Evolutionary conservation across 1,140 invertebrate species (phyloP).

Genomic region (Campoletis sonorensis): DNA sequence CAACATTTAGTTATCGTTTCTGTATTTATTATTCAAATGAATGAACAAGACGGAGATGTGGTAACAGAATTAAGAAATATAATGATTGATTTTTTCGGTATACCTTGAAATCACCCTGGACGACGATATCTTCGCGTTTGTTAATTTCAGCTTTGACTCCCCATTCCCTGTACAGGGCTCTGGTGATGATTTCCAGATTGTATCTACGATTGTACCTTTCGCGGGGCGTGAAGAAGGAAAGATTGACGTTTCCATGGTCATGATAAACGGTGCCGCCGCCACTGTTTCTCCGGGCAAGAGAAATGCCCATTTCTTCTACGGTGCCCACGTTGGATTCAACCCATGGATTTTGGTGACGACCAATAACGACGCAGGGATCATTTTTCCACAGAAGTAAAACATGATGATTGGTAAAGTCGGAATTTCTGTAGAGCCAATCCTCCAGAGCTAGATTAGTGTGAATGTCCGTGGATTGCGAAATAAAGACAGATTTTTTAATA

Average conservation of each 20-base stretch:
- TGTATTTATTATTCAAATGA: too few species aligned
- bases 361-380: conserved; percentile 95
- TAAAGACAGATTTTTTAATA: conserved; percentile 90
- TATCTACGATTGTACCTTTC: conserved; percentile 88
- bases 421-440: conserved; percentile 94
- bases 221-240: conserved; percentile 91
- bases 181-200: conserved; percentile 90
- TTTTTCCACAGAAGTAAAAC: conserved; percentile 94
- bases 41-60: too few species aligned
- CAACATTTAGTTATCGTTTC: too few species aligned
- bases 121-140: conserved; percentile 88
- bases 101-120: conserved; percentile 90
- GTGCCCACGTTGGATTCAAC: conserved; percentile 88
- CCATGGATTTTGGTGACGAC: conserved; percentile 98
- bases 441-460: conserved; percentile 95
- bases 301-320: conserved; percentile 80
- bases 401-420: conserved; percentile 88
- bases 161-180: conserved; percentile 88
- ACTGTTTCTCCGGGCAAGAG: conserved; percentile 91
- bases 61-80: too few species aligned
- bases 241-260: conserved; percentile 94
- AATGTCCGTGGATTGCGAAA: conserved; percentile 93
- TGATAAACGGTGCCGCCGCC: conserved; percentile 99
- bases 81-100: conserved; percentile 29
- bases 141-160: conserved; percentile 85